phyloP scores from a whole-genome alignment of 92 coral and sea anemone genomes.

The Diadumene lineata region DNA sequence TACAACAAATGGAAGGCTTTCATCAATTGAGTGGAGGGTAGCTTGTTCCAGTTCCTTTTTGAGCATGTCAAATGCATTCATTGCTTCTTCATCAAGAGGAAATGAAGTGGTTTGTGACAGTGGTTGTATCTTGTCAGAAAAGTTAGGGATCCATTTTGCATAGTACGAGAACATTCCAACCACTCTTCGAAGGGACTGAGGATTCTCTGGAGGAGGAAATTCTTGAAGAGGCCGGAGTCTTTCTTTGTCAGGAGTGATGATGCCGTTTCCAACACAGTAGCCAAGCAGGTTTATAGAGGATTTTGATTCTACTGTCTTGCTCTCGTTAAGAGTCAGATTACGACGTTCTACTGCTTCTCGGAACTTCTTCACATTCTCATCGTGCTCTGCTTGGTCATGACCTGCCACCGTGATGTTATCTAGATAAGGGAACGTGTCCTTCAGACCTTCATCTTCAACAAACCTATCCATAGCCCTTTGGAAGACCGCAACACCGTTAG shows the following conservation, averaged over 20 bases:
- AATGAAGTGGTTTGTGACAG: slow-evolving; percentile 32
- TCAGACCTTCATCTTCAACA: slow-evolving; percentile 29
- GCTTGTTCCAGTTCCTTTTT: slow-evolving; percentile 13
- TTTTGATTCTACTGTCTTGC: slow-evolving; percentile 25
- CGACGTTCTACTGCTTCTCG: neutral
- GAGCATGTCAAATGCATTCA: slow-evolving; percentile 26
- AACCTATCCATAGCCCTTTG: slow-evolving; percentile 51
- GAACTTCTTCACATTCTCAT: neutral
- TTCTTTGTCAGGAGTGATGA: slow-evolving; percentile 17
- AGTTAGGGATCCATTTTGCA: slow-evolving; percentile 37
- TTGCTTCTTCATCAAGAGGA: slow-evolving; percentile 28
- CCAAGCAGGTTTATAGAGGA: slow-evolving; percentile 16
- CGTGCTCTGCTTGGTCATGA: slow-evolving; percentile 24
- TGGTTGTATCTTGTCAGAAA: slow-evolving; percentile 40
- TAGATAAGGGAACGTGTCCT: slow-evolving; percentile 36
- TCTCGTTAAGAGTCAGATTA: slow-evolving; percentile 30
- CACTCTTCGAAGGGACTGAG: slow-evolving; percentile 6
- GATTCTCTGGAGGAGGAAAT: slow-evolving; percentile 24
- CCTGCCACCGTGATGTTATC: slow-evolving; percentile 49
- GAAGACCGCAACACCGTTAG: slow-evolving; percentile 49
- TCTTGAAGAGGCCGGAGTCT: slow-evolving; percentile 28
- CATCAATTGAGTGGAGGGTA: slow-evolving; percentile 25
- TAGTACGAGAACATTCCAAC: slow-evolving; percentile 33
- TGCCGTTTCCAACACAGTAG: slow-evolving; percentile 25
- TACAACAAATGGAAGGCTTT: slow-evolving; percentile 35